Conservation (phyloP, 2,797 vertebrate species). For the Leptodactylus fallax region DNA sequence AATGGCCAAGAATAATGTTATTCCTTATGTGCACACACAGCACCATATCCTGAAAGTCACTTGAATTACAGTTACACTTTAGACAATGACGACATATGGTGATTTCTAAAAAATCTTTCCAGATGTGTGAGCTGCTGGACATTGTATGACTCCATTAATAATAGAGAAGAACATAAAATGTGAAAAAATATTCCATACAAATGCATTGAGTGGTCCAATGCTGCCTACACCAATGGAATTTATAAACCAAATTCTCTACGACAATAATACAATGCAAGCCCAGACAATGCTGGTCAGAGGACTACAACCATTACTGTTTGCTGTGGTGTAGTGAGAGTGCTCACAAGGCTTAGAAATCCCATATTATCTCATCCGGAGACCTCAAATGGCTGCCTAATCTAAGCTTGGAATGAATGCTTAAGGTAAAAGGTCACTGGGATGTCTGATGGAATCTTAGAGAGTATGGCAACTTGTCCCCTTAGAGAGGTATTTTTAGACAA, state of each 20-base stretch:
- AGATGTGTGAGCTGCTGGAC: too few species aligned
- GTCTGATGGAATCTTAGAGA: slow-evolving; percentile 12
- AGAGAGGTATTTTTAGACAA: slow-evolving; percentile 2
- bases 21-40: too few species aligned
- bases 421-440: slow-evolving; percentile 22
- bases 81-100: too few species aligned
- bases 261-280: too few species aligned
- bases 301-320: not conserved
- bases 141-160: too few species aligned
- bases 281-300: not conserved
- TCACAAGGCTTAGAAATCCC: slow-evolving; percentile 13
- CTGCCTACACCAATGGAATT: not conserved
- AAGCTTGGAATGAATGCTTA: slow-evolving; percentile 6
- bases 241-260: not conserved
- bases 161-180: too few species aligned
- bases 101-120: too few species aligned
- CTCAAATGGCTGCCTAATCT: slow-evolving; percentile 36
- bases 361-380: slow-evolving; percentile 33
- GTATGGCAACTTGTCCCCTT: not conserved
- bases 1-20: too few species aligned
- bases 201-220: not conserved
- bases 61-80: too few species aligned
- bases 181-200: not conserved
- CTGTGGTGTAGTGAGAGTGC: slow-evolving; percentile 5
- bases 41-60: too few species aligned